Evolutionary conservation across 2,113 vertebrate species (phyloP).

Genomic region (Hylia prasina): DNA sequence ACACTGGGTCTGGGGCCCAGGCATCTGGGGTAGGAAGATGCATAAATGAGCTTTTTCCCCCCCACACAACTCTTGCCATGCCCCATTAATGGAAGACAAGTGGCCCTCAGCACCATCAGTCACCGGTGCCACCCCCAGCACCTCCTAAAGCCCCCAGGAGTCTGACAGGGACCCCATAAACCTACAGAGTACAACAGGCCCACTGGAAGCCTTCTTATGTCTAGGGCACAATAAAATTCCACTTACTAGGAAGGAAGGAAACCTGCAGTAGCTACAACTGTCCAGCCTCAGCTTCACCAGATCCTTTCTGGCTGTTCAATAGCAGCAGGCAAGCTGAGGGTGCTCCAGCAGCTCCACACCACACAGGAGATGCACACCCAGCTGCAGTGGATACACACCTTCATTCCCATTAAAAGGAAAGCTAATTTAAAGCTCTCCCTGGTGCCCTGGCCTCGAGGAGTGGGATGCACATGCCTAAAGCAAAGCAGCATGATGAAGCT

Average conservation of each 20-base stretch:
- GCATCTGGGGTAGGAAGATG: background rate
- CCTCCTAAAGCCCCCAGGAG: background rate
- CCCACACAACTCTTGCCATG: fast-evolving
- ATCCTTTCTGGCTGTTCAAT: background rate
- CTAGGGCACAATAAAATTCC: background rate
- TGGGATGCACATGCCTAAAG: fast-evolving
- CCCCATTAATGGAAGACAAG: background rate
- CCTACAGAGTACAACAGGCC: background rate
- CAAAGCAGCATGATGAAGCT: background rate
- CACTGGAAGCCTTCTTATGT: background rate
- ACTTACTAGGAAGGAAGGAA: background rate
- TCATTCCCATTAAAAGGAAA: background rate
- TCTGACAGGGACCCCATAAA: background rate
- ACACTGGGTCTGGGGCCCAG: background rate
- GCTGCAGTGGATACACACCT: background rate
- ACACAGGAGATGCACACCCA: background rate
- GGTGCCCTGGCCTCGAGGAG: background rate
- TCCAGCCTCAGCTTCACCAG: background rate
- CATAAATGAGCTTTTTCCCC: fast-evolving
- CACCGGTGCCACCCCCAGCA: background rate
- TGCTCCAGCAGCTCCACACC: background rate
- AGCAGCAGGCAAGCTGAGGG: background rate
- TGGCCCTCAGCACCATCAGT: background rate
- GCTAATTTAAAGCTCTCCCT: background rate
- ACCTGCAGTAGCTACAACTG: background rate